Evolutionary conservation across 2,888 invertebrate genomes (phyloP).

Genomic region (Hedychridium roseum): DNA sequence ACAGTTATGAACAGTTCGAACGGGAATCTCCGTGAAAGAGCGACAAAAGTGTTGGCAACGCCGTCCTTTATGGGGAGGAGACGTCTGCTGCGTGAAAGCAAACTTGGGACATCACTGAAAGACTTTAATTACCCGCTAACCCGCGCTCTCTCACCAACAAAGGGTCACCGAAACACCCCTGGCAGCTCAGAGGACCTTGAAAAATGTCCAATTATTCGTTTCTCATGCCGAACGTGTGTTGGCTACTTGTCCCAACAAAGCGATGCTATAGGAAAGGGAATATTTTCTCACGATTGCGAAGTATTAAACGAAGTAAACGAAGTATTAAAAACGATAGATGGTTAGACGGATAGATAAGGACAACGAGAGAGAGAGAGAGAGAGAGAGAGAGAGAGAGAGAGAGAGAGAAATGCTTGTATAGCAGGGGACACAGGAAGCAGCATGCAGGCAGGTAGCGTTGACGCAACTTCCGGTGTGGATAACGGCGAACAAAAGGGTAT

Average conservation of each 20-base stretch:
- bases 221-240: too few relatives aligned
- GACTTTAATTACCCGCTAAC: too few relatives aligned
- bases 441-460: constrained; percentile 49
- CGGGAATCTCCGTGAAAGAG: constrained; percentile 17
- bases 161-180: too few relatives aligned
- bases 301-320: too few relatives aligned
- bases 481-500: constrained; percentile 53
- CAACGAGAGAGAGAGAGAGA: constrained; percentile 16
- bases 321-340: too few relatives aligned
- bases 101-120: constrained; percentile 3
- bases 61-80: constrained; percentile 14
- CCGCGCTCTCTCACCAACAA: too few relatives aligned
- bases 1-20: constrained; percentile 28
- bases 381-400: constrained; percentile 9
- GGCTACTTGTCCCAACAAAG: too few relatives aligned
- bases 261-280: too few relatives aligned
- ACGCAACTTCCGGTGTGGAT: constrained; percentile 61
- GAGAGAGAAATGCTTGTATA: constrained; percentile 17
- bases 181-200: too few relatives aligned
- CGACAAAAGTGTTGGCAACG: too few relatives aligned
- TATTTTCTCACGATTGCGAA: too few relatives aligned
- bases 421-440: constrained; percentile 48
- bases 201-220: too few relatives aligned
- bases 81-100: constrained; percentile 4
- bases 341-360: background rate